Evolutionary conservation across 2,888 invertebrate species (phyloP).

Genomic region (Drosophila mayaguana): DNA sequence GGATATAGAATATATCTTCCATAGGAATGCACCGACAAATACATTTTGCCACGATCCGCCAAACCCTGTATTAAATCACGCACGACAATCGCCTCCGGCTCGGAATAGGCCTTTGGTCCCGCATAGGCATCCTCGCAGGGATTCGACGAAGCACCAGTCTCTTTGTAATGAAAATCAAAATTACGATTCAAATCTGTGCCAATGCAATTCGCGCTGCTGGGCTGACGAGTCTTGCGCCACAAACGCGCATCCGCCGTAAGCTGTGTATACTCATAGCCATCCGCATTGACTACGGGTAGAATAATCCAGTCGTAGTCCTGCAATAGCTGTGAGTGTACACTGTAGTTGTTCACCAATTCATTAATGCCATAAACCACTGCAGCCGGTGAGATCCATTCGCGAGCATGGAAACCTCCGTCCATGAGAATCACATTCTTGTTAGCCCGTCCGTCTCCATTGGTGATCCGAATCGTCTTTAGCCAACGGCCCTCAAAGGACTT

Average conservation of each 20-base stretch:
- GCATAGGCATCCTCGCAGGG: constrained; percentile 87
- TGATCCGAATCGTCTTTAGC: constrained; percentile 87
- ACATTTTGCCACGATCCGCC: constrained; percentile 85
- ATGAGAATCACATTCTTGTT: constrained; percentile 86
- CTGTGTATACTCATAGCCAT: constrained; percentile 89
- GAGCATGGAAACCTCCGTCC: constrained; percentile 87
- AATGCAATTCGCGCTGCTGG: constrained; percentile 49
- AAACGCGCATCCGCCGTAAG: constrained; percentile 50
- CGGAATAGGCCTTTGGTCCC: constrained; percentile 88
- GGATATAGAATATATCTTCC: constrained; percentile 75
- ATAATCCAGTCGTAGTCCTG: constrained; percentile 88
- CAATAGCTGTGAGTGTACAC: constrained; percentile 85
- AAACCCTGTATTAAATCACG: constrained; percentile 86
- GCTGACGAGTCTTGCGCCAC: constrained; percentile 87
- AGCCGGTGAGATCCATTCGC: constrained; percentile 89
- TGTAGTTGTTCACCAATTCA: constrained; percentile 86
- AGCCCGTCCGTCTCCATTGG: constrained; percentile 83
- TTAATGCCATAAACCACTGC: constrained; percentile 87
- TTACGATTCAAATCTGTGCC: constrained; percentile 89
- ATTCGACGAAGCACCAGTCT: constrained; percentile 70
- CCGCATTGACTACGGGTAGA: constrained; percentile 89
- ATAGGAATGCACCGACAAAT: constrained; percentile 74
- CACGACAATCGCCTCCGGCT: constrained; percentile 87
- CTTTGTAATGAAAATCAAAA: constrained; percentile 87
- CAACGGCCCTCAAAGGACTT: constrained; percentile 87